Base-by-base conservation (phyloP, 2,113 vertebrate species). In the Guaruba guarouba region DNA sequence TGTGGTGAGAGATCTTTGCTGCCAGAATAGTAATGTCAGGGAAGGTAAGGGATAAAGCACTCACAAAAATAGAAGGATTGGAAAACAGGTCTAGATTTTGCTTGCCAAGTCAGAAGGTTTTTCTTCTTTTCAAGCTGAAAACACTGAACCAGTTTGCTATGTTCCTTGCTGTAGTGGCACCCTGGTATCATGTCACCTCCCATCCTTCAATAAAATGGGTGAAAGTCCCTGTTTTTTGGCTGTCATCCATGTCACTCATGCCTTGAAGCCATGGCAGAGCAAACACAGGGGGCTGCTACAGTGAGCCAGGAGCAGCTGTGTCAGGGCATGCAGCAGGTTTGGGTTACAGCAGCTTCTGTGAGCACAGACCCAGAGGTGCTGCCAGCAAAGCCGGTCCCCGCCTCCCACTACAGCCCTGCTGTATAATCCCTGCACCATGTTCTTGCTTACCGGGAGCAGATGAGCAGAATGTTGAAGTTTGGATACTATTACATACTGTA, bases 111-210 rank as follows among this genome's bases (percentile, higher is more conserved):
- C 14, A 27, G 57, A 13, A 49, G 15, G n/a, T 19, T 57, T 78
- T 41, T 44, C 14, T 49, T 62, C 2, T 4, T 81, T 54, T 31
- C 16, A 22, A 44, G 55, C 31, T 3, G 5, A 31, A 37, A 88
- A 16, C 2, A 2, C 18, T 18, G 17, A 61, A 5, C 20, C 6
- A 8, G 10, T 57, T 28, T 52, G 17, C 44, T 46, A 18, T 5
- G 9, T 17, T 46, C 29, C 31, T 39, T 59, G 49, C 69, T 73
- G 37, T 31, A 24, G 43, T 11, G 8, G 52, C 49, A 46, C 10
- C 33, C 66, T 46, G 19, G 39, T 31, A 5, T 25, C 1, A 0
- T 5, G 4, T 4, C 37, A 23, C 3, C 2, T 48, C 28, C 48
- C 11, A 3, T 35, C 39, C 71, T 67, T 57, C 52, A 73, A 44